Base-by-base conservation (phyloP, 2,888 invertebrate species). In the Opisthograptis luteolata region DNA sequence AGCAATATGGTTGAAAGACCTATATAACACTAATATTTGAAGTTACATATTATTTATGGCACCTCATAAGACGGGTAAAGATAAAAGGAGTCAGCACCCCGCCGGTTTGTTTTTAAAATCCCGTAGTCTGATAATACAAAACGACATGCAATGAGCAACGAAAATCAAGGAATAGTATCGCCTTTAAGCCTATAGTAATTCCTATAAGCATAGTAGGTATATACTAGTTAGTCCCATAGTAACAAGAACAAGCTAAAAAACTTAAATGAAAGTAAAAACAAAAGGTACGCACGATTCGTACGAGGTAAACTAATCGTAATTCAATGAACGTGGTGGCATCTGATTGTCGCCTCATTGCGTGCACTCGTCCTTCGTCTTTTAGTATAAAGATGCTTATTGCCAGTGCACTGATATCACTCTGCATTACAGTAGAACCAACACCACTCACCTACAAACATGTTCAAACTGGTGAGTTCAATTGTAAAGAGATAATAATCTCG, bases 281-380 rank as follows among this genome's bases (percentile, higher is more conserved):
- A 27, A 10, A 17, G 19, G 19, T 30, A 30, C 8, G 4, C 10
- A 19, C 19, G 37, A 8, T 31, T n/a, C 25, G 20, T 17, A 9
- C 19, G 35, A 20, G 35, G 35, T 10, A 22, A 43, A 50, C 54
- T 62, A 42, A 75, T 77, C 55, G 55, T 59, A 62, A 81, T 76
- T 70, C 72, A 39, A 30, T 43, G 27, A 20, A 27, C 62, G 52
- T 57, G 40, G 14, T 41, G n/a, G 43, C 36, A 39, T 55, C 46
- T 40, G 54, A 52, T 59, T 61, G 68, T 64, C 64, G 66, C 68
- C 64, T 59, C 59, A 60, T 60, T 66, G 63, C 60, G 27, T 44
- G 41, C 43, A 57, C 41, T 66, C 58, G 78, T 66, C 81, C 81
- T 81, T 81, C 81, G 56, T 41, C 58, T 40, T 50, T 65, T 59